Evolutionary conservation across 2,113 vertebrate genomes (phyloP).

Genomic region (Hyperopisus bebe): DNA sequence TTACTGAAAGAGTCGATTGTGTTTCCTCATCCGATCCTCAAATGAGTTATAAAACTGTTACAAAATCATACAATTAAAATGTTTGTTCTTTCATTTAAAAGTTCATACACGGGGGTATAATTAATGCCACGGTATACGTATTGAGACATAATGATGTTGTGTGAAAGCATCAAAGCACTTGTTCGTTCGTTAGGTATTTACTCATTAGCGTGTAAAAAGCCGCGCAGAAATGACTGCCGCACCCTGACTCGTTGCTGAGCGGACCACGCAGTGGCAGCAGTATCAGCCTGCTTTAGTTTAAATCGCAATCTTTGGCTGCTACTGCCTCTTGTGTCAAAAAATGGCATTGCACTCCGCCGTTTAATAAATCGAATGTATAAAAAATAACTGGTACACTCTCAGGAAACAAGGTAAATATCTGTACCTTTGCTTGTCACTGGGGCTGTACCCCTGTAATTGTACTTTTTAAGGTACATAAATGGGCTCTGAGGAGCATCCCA

Average conservation of each 20-base stretch:
- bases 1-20: not conserved
- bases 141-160: not conserved
- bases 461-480: too few relatives aligned
- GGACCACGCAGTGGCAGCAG: not conserved
- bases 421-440: too few relatives aligned
- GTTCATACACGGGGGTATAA: not conserved
- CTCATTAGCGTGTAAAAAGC: not conserved
- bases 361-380: not conserved
- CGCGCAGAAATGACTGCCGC: not conserved
- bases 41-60: not conserved
- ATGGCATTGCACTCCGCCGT: not conserved
- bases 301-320: not conserved
- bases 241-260: not conserved
- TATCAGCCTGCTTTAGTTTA: not conserved
- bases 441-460: too few relatives aligned
- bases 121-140: not conserved
- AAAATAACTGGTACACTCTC: not conserved
- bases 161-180: not conserved
- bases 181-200: not conserved
- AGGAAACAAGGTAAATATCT: too few relatives aligned
- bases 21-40: not conserved
- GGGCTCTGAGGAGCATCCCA: too few relatives aligned
- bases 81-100: not conserved
- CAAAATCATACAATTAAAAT: conserved; percentile 6
- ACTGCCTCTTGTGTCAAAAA: not conserved